A percentile compares a stretch with the other conserved stretches of the same genome.
Conservation (phyloP, 2,113 vertebrate species). For the Chloropsis hardwickii region DNA sequence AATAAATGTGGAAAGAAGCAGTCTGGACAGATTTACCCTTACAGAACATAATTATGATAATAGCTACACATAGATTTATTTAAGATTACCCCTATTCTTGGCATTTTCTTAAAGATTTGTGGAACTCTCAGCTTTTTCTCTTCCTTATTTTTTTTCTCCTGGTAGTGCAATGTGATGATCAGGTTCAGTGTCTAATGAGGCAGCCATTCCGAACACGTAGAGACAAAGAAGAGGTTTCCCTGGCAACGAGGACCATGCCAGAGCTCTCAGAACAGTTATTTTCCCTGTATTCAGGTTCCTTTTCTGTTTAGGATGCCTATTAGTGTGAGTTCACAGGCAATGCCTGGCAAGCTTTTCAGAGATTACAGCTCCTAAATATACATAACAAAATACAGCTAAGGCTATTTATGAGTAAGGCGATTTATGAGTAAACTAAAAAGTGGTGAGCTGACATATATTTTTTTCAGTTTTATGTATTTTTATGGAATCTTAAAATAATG, state of each 20-base stretch:
- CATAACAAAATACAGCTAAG: background rate
- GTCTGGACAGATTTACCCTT: constrained; percentile 5
- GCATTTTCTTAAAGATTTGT: constrained; percentile 60
- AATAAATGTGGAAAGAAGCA: background rate
- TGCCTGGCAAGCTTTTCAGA: constrained; percentile 52
- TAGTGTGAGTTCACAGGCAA: constrained; percentile 62
- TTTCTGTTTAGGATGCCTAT: constrained; percentile 64
- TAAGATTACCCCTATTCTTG: background rate
- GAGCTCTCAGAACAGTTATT: constrained; percentile 73
- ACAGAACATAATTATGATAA: background rate
- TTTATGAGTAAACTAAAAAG: background rate
- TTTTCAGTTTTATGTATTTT: background rate
- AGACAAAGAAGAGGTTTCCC: constrained; percentile 80
- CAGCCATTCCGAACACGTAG: constrained; percentile 79
- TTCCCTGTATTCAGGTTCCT: constrained; percentile 36
- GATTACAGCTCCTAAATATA: constrained; percentile 25
- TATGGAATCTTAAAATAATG: background rate
- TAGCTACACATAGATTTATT: background rate
- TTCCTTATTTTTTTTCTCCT: background rate
- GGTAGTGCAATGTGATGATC: constrained; percentile 33
- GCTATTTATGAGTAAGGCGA: background rate
- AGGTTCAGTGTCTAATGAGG: constrained; percentile 71
- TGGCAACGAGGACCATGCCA: constrained; percentile 75
- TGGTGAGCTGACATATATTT: background rate
- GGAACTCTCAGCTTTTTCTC: constrained; percentile 40